Conservation (phyloP, 1,140 invertebrate species). For the Solen grandis region DNA sequence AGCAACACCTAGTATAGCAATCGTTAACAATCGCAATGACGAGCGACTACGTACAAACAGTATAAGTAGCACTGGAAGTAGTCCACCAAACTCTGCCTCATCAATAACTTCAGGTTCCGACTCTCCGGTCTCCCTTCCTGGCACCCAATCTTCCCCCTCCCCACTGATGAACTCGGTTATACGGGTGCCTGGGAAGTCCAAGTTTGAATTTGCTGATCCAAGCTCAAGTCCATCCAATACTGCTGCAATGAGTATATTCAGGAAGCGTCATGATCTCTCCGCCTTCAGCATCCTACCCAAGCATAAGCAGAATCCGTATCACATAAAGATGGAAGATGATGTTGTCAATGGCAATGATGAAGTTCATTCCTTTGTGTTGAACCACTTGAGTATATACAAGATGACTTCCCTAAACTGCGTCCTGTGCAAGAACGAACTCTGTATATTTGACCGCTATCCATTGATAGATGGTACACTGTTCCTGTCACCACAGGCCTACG, state of each 20-base stretch:
- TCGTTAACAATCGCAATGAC: conserved; percentile 62
- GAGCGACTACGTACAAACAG: conserved; percentile 85
- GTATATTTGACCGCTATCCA: conserved; percentile 98
- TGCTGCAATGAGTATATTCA: conserved; percentile 69
- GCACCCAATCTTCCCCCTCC: conserved; percentile 62
- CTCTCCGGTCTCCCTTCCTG: conserved; percentile 58
- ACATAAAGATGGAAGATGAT: conserved; percentile 94
- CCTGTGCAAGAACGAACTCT: conserved; percentile 92
- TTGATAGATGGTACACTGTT: conserved; percentile 98
- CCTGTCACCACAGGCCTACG: conserved; percentile 87
- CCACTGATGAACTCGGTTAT: conserved; percentile 55
- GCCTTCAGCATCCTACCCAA: conserved; percentile 96
- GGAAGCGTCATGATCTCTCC: conserved; percentile 94
- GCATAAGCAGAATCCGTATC: conserved; percentile 96
- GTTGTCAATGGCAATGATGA: conserved; percentile 98
- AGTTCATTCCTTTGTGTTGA: conserved; percentile 84
- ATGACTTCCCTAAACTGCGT: conserved; percentile 82
- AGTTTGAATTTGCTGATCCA: conserved; percentile 89
- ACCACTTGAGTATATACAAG: conserved; percentile 74
- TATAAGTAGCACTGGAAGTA: conserved; percentile 84
- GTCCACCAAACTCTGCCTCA: conserved; percentile 71
- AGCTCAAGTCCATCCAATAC: conserved; percentile 75
- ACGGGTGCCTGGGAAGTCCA: conserved; percentile 84
- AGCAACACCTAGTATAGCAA: conserved; percentile 45
- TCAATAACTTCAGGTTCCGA: conserved; percentile 67